These are phyloP conservation scores for Podarcis muralis DNA, from an alignment of 2,113 vertebrate genomes.

Conservation along the genomic window DNA sequence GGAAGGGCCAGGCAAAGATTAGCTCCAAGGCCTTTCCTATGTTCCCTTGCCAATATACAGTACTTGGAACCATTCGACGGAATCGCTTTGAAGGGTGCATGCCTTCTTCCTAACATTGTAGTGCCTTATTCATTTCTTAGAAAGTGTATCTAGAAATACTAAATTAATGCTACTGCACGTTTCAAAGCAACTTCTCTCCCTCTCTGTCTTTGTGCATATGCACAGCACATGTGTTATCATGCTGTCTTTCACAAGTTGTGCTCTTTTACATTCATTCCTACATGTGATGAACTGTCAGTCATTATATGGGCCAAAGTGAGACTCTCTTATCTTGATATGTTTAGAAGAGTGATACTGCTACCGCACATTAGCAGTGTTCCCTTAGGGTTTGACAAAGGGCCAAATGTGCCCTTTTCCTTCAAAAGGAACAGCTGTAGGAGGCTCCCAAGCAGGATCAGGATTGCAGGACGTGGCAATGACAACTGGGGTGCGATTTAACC, in stretches of 20 bases:
- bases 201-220: not conserved
- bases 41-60: not conserved
- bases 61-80: not conserved
- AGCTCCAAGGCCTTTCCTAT: not conserved
- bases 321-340: not conserved
- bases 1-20: not conserved
- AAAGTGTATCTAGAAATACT: not conserved
- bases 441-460: not conserved
- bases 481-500: not conserved
- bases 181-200: not conserved
- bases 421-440: not conserved
- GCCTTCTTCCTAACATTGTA: not conserved
- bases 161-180: not conserved
- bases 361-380: not conserved
- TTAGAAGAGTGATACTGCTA: not conserved
- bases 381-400: not conserved
- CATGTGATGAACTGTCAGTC: not conserved
- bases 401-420: not conserved
- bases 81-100: not conserved
- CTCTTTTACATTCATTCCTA: not conserved
- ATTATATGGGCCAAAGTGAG: not conserved
- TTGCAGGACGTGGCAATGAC: not conserved
- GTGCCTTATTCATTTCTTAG: not conserved
- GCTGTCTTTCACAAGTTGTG: too few relatives aligned
- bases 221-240: too few relatives aligned